phyloP scores from a whole-genome alignment of 2,113 vertebrate species.

The Arenaria interpres region DNA sequence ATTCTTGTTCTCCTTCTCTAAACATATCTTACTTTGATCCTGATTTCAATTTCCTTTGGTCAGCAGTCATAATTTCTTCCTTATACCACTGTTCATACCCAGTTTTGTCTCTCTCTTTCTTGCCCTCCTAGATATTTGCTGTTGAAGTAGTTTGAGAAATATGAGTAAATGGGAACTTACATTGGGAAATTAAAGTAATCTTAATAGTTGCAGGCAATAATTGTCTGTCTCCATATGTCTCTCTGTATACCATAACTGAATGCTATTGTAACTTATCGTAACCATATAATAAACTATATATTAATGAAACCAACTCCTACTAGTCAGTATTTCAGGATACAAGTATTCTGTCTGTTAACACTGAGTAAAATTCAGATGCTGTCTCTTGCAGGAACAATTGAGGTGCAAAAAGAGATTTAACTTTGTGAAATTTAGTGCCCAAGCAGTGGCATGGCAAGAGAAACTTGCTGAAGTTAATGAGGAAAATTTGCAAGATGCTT shows the following conservation, averaged over 20 bases:
- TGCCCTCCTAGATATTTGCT: not conserved
- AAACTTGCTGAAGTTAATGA: slow-evolving; percentile 79
- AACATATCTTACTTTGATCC: not conserved
- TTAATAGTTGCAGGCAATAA: not conserved
- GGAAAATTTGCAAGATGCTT: slow-evolving; percentile 73
- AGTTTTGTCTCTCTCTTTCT: not conserved
- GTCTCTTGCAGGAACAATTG: slow-evolving; percentile 80
- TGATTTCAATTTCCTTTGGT: not conserved
- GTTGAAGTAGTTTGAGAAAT: not conserved
- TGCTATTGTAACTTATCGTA: not conserved
- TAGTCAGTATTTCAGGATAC: not conserved
- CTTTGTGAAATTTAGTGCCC: slow-evolving; percentile 80
- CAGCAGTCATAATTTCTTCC: not conserved
- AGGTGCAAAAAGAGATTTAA: slow-evolving; percentile 81
- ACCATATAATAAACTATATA: not conserved
- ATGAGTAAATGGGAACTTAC: not conserved
- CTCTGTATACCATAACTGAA: not conserved
- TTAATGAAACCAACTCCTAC: not conserved
- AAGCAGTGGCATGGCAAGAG: slow-evolving; percentile 75
- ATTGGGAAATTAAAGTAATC: not conserved
- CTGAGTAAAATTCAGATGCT: not conserved
- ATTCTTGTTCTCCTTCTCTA: not conserved
- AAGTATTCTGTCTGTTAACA: not conserved
- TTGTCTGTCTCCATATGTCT: not conserved
- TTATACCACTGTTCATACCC: not conserved